These are phyloP conservation scores for Silurus lanzhouensis DNA, from an alignment of 2,797 vertebrate species.

Conservation along the genomic window DNA sequence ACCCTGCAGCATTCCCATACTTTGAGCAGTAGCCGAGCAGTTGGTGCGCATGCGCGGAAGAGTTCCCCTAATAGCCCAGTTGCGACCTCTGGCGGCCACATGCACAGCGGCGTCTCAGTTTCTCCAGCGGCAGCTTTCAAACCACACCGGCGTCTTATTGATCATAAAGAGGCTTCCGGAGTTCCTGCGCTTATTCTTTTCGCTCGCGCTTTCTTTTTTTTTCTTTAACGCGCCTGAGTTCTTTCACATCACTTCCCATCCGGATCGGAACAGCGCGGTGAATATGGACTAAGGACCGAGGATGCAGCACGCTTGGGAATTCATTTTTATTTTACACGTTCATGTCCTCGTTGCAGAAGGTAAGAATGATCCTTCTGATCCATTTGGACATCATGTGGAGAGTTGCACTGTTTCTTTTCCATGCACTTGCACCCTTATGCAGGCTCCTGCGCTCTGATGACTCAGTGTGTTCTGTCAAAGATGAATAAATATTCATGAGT, in stretches of 20 bases:
- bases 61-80: not conserved
- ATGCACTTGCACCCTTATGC: not conserved
- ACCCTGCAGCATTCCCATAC: constrained; percentile 11
- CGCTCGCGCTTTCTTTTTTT: not conserved
- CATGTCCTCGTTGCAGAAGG: constrained; percentile 70
- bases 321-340: constrained; percentile 68
- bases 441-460: constrained; percentile 10
- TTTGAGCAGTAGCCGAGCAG: not conserved
- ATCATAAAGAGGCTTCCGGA: constrained; percentile 32
- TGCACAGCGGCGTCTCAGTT: not conserved
- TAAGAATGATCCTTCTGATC: constrained; percentile 50
- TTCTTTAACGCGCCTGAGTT: not conserved
- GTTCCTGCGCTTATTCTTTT: constrained; percentile 4
- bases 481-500: constrained; percentile 26
- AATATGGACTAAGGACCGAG: constrained; percentile 68
- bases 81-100: constrained; percentile 9
- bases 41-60: not conserved
- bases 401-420: not conserved
- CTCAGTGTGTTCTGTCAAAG: constrained; percentile 14
- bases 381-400: not conserved
- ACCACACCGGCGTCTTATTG: constrained; percentile 33
- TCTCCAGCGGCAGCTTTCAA: constrained; percentile 37
- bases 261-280: constrained; percentile 39
- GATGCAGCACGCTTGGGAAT: constrained; percentile 72
- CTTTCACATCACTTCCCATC: not conserved